A percentile compares a stretch with the other conserved stretches of the same genome.
Evolutionary conservation across 2,797 vertebrate genomes (phyloP).

Genomic region (Peromyscus attwateri): DNA sequence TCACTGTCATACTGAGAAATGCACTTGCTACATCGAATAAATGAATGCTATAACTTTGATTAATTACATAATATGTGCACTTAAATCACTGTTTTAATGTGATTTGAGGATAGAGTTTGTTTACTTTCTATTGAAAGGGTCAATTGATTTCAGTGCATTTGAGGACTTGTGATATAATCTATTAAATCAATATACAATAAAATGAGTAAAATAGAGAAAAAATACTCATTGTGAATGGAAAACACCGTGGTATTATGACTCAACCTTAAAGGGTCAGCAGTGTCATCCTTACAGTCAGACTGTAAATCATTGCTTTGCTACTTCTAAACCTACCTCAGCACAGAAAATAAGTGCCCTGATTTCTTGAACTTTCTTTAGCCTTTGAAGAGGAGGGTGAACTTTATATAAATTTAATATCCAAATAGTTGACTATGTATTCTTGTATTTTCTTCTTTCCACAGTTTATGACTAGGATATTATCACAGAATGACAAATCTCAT

Average conservation of each 20-base stretch:
- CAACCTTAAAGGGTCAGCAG: neutral
- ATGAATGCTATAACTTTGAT: neutral
- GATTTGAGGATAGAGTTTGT: neutral
- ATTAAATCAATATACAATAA: conserved; percentile 33
- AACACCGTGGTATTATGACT: neutral
- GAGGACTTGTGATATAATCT: neutral
- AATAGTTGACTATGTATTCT: conserved; percentile 20
- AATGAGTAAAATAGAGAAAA: neutral
- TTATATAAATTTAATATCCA: conserved; percentile 9
- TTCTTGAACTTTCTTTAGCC: neutral
- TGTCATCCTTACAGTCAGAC: neutral
- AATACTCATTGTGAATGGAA: neutral
- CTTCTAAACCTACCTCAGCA: neutral
- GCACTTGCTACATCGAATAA: neutral
- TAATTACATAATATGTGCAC: neutral
- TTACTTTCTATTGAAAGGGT: neutral
- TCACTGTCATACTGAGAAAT: neutral
- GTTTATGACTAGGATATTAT: conserved; percentile 5
- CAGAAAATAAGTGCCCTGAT: neutral
- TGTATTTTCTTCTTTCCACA: conserved; percentile 18
- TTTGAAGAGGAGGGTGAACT: neutral
- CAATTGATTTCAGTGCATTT: conserved; percentile 12
- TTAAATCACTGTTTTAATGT: conserved; percentile 17
- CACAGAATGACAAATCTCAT: conserved; percentile 12
- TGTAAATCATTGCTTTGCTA: neutral